Base-by-base conservation (phyloP, 2,113 vertebrate species). In the Dascyllus trimaculatus region DNA sequence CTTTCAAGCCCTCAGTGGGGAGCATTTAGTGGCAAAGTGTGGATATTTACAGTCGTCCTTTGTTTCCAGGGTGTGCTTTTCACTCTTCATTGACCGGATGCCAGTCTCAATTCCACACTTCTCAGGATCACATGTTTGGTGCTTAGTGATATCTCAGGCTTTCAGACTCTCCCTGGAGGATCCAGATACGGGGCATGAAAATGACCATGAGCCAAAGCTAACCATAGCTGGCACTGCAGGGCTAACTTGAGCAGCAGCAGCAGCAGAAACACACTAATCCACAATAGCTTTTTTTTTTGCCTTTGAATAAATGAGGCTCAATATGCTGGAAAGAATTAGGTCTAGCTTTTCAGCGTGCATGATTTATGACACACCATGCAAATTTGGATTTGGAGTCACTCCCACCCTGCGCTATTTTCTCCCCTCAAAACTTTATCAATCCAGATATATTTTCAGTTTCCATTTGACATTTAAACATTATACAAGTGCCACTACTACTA, bases 141-240 rank as follows among this genome's bases (percentile, higher is more conserved):
- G 85, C 84, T 91, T 86, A 78, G 87, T 78, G 89, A 90, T 92
- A 92, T 91, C 88, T 90, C 87, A 57, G 78, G 71, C 40, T 84
- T 89, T 90, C 91, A 89, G 84, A 90, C 84, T 78, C 52, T 92
- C 89, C 86, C 92, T 91, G 82, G 85, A 82, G 92, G 89, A 91
- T 89, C 84, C 80, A 87, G 78, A 91, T 82, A 88, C 77, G 70
- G 70, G 63, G 71, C 88, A 89, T 84, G 65, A 78, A 92, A 93
- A 92, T 89, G 79, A 89, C 76, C 65, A 65, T 78, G 82, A 88
- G 87, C 82, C 80, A 91, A 91, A 87, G 46, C 79, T 81, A 85
- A 90, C 87, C 85, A 78, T 57, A 57, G 72, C 43, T 90, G 89
- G 81, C 85, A 88, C 81, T 58, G 51, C 40, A 53, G 59, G 66